Evolutionary conservation across 1,140 invertebrate genomes (phyloP).

Genomic region (Ladona fulva): DNA sequence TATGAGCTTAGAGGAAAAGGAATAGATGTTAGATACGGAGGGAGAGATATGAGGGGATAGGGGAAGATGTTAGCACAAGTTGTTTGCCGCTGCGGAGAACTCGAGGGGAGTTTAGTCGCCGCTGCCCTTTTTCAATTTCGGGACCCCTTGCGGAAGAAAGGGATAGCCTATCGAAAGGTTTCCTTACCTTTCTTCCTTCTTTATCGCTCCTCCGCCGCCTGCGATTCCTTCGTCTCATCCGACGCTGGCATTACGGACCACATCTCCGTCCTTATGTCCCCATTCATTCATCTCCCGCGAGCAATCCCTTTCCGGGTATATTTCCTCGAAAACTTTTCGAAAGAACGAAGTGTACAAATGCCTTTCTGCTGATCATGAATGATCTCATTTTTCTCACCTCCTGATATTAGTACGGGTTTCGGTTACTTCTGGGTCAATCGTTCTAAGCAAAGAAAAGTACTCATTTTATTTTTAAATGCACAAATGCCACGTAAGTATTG

Average conservation of each 20-base stretch:
- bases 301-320: neutral
- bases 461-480: too few species aligned
- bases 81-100: neutral
- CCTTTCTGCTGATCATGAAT: too few species aligned
- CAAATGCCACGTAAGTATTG: too few species aligned
- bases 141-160: neutral
- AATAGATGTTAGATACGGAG: neutral
- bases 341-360: too few species aligned
- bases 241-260: neutral
- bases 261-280: neutral
- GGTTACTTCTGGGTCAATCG: too few species aligned
- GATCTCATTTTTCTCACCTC: too few species aligned
- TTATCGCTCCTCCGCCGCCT: neutral
- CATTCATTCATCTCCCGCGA: neutral
- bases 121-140: slow-evolving; percentile 7
- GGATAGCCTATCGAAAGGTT: neutral
- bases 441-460: too few species aligned
- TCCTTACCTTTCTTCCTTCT: neutral
- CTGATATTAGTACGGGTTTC: too few species aligned
- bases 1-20: neutral
- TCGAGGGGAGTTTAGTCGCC: neutral
- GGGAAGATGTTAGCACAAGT: neutral
- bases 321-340: neutral
- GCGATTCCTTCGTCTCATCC: neutral
- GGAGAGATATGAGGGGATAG: too few species aligned